Base-by-base conservation (phyloP, 2,797 vertebrate genomes). In the Heteromormyrus szaboi region DNA sequence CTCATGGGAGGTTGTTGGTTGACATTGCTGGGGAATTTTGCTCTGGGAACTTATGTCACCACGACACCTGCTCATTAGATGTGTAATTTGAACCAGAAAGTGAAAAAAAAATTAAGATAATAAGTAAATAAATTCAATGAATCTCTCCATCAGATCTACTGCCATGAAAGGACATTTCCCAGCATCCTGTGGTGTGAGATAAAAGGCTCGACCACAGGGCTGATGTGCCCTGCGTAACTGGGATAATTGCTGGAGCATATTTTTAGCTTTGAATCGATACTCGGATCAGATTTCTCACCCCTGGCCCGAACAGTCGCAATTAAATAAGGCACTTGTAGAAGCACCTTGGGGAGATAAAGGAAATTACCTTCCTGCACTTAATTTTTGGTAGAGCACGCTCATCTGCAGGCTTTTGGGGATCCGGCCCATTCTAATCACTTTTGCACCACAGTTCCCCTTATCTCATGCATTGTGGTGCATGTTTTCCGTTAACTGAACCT, bases 221-320 rank as follows among this genome's bases (percentile, higher is more conserved):
- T 51, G 54, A 84, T 51, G 81, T 89, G 88, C 22, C 79, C 56
- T n/a, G 2, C 9, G 81, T 85, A 85, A 65, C 44, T 44, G 19
- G 22, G 44, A 62, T 92, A 90, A 92, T 88, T 92, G 79, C 84
- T 79, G 51, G 46, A 86, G 88, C 87, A 90, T 90, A 88, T 92
- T 65, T 90, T 90, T 76, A 76, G 56, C 68, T 83, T 89, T 84
- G 89, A 90, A 92, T 94, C 92, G 92, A 93, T 93, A 91, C 89
- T 90, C 90, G 88, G 90, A 91, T 90, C 90, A 88, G 91, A 91
- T 92, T 92, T 88, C 81, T 93, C 91, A 89, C 91, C 87, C 91
- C 92, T 92, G 88, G 90, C 93, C 89, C 90, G 89, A 87, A 85
- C 54, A 88, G 54, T 33, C n/a, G 88, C 81, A 88, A 93, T 93